These are phyloP conservation scores for Drosophila barbarae DNA, from an alignment of 2,888 invertebrate species.

Conservation along the genomic window DNA sequence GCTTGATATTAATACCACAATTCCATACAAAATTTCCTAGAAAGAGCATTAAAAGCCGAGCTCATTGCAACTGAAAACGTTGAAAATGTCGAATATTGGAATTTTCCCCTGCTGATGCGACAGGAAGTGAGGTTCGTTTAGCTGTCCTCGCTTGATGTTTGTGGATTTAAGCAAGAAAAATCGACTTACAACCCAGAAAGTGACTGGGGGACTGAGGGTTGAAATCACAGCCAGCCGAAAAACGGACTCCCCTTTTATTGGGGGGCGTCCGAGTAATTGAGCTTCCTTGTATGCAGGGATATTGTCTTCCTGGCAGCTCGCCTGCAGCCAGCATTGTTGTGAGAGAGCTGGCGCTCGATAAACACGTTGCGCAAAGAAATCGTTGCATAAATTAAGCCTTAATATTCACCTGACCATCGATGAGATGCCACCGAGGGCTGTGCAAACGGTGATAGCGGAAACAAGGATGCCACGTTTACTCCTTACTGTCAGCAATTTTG, in stretches of 20 bases:
- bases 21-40: background rate
- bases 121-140: constrained; percentile 14
- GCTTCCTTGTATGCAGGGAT: constrained; percentile 6
- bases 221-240: background rate
- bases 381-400: constrained; percentile 63
- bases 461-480: background rate
- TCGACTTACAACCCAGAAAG: constrained; percentile 3
- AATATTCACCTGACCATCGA: constrained; percentile 46
- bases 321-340: constrained; percentile 4
- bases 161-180: constrained; percentile 21
- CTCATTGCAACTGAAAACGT: background rate
- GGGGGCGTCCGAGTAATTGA: constrained; percentile 11
- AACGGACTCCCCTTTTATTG: background rate
- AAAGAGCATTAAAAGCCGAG: background rate
- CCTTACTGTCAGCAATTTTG: constrained; percentile 22
- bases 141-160: background rate
- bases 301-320: constrained; percentile 5
- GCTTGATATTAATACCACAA: background rate
- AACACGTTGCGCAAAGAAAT: constrained; percentile 62
- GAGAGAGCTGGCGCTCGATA: constrained; percentile 36
- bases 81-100: background rate
- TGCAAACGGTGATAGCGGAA: constrained; percentile 54
- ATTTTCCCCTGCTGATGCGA: constrained; percentile 9
- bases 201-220: background rate
- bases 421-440: constrained; percentile 51